These are phyloP conservation scores for Vulpes ferrilata DNA, from an alignment of 2,113 vertebrate species.

Conservation along the genomic window DNA sequence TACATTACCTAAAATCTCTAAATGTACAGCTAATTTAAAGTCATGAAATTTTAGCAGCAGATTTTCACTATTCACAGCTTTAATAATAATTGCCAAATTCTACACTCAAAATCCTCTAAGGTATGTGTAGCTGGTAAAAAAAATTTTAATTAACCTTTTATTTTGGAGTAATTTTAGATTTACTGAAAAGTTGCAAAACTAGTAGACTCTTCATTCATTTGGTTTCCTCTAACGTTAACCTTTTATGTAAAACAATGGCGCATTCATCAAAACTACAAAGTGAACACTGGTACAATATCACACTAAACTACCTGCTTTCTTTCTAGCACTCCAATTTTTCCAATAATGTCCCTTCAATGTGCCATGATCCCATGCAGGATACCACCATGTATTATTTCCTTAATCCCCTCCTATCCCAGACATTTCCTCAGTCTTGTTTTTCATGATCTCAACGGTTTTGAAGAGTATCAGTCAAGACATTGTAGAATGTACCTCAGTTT, in stretches of 20 bases:
- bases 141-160: background rate
- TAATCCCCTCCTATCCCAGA: background rate
- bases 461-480: background rate
- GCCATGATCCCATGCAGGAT: background rate
- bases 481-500: background rate
- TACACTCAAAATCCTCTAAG: background rate
- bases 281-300: background rate
- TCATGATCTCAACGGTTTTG: background rate
- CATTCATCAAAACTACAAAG: background rate
- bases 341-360: background rate
- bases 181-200: background rate
- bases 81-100: conserved; percentile 1
- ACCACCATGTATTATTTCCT: background rate
- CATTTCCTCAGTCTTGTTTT: background rate
- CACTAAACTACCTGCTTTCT: background rate
- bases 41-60: background rate
- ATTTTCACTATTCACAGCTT: conserved; percentile 22
- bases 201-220: background rate
- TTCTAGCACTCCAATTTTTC: background rate
- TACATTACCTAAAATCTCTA: background rate
- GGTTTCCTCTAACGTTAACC: background rate
- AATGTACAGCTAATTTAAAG: background rate
- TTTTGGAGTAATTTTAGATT: conserved; percentile 3
- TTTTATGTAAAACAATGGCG: background rate
- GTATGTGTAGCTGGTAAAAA: background rate